These are phyloP conservation scores for Spisula subtruncata DNA, from an alignment of 2,888 invertebrate genomes.

Conservation along the genomic window DNA sequence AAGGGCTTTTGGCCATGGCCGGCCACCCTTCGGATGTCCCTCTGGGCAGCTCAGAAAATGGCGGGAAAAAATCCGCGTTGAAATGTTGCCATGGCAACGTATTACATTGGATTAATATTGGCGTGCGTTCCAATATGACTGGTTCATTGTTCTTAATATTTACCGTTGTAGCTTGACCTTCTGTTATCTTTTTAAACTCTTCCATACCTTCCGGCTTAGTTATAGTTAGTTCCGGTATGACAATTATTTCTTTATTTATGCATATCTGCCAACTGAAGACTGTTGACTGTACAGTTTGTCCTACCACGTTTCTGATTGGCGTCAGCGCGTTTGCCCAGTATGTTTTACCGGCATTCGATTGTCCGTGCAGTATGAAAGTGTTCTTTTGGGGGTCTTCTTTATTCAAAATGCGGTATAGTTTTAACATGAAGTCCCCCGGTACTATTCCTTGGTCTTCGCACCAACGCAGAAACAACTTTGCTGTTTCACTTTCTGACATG, in stretches of 20 bases:
- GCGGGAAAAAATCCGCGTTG: background rate
- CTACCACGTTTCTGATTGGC: background rate
- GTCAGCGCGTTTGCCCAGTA: background rate
- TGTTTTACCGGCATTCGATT: background rate
- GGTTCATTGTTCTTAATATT: background rate
- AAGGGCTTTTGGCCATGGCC: background rate
- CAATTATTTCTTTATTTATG: constrained; percentile 6
- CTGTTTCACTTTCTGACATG: background rate
- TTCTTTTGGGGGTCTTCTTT: background rate
- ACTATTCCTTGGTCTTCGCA: background rate
- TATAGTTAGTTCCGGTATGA: constrained; percentile 5
- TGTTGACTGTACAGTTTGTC: background rate
- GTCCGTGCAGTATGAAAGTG: background rate
- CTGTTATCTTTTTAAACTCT: constrained; percentile 13
- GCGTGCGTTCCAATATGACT: background rate
- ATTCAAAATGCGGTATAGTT: background rate
- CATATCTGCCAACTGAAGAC: background rate
- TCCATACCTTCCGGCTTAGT: background rate
- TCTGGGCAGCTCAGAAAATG: too few species aligned
- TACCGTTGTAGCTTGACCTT: background rate
- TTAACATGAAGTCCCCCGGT: background rate
- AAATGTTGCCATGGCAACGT: background rate
- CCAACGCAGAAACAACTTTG: background rate
- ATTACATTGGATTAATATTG: background rate
- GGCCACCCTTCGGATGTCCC: too few species aligned